Base-by-base conservation (phyloP, 37 sponge, comb jelly and placozoan species). In the Axinella damicornis region DNA sequence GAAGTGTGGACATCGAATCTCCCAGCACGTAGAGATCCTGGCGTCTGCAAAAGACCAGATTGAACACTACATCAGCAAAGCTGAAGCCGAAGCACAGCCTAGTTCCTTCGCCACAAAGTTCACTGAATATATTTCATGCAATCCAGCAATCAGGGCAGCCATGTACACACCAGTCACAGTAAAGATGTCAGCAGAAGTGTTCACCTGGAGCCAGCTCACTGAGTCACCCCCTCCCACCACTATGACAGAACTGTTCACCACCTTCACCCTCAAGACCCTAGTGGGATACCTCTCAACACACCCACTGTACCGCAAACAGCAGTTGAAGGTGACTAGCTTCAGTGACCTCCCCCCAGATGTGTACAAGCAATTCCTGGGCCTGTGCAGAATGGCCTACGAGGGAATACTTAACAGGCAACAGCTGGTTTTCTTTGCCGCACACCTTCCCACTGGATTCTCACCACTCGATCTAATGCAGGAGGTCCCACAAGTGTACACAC, bases 91-190 rank as follows among this genome's bases (percentile, higher is more conserved):
- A 21, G 5, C 25, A 11, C 24, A 71, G 35, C 52, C 24, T 56
- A 61, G 57, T 2, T 11, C 22, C 12, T 72, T 60, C 5, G 14
- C 38, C 2, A 65, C 46, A 4, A 46, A 25, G 11, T 83, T 83
- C 36, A 21, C 24, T 27, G 25, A 41, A 21, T 83, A 73, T 33
- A 24, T 83, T 12, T 14, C 18, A 20, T 30, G 37, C 25, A 41
- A 83, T 52, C 84, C 84, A 4, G 37, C 2, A 32, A 64, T 83
- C 36, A n/a, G 28, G 12, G 31, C 63, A 15, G 13, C 63, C 53
- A 74, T 83, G 83, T 82, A 82, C 63, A 61, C 58, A 36, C 83
- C 83, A 38, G 35, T 82, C 20, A 72, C 71, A 18, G n/a, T 41
- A 35, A 61, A 57, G 40, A 82, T 82, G 6, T 25, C 56, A 11